A percentile compares a stretch with the other conserved stretches of the same genome.
Evolutionary conservation across 2,113 vertebrate species (phyloP).

Genomic region (Platysteira castanea): DNA sequence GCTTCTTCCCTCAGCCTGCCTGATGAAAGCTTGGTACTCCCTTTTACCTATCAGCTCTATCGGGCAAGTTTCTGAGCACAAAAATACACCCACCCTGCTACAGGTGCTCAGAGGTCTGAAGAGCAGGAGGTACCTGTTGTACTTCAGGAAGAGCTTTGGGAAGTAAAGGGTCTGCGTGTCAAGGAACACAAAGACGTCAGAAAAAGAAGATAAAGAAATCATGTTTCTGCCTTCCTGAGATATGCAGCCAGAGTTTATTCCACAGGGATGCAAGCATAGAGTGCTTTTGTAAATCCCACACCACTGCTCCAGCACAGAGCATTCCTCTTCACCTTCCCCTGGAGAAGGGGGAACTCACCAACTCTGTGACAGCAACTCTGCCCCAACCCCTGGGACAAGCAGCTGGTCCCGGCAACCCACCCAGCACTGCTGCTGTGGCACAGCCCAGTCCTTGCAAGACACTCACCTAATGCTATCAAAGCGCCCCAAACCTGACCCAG

Average conservation of each 20-base stretch:
- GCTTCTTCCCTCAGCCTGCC: neutral
- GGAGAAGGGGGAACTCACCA: neutral
- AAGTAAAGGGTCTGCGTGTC: neutral
- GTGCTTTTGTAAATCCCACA: neutral
- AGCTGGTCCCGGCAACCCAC: neutral
- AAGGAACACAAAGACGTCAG: neutral
- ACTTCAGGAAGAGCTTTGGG: neutral
- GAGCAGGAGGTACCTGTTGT: neutral
- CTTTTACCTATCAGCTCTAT: neutral
- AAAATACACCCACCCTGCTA: neutral
- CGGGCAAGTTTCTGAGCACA: neutral
- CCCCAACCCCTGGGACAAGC: neutral
- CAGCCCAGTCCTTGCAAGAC: neutral
- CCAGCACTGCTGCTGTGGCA: neutral
- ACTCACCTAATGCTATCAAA: neutral
- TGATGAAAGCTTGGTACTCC: neutral
- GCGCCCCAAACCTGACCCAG: neutral
- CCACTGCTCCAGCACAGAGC: neutral
- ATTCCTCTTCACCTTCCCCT: neutral
- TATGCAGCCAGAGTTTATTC: neutral
- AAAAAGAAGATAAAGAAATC: neutral
- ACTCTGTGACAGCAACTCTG: neutral
- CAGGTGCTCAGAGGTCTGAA: neutral
- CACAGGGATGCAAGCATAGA: neutral
- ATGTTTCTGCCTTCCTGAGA: neutral